Conservation (phyloP, 2,888 invertebrate genomes). For the Gasteruption jaculator region DNA sequence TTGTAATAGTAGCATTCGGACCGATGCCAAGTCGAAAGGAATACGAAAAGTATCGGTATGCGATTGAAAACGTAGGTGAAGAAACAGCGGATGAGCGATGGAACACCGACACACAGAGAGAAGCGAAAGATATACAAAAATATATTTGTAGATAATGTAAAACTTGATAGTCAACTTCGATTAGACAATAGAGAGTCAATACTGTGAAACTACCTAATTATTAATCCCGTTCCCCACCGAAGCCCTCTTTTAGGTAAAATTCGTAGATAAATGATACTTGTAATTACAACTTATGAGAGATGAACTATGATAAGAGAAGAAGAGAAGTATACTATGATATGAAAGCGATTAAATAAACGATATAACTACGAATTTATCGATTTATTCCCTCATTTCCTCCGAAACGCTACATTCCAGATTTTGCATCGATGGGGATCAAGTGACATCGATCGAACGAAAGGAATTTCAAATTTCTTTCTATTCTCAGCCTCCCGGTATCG, state of each 20-base stretch:
- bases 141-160: conserved; percentile 47
- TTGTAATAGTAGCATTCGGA: conserved; percentile 14
- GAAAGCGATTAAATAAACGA: conserved; percentile 37
- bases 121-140: conserved; percentile 32
- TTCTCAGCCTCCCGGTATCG: no score
- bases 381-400: no score
- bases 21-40: no score
- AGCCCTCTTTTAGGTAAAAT: conserved; percentile 38
- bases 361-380: no score
- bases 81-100: no score
- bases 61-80: conserved; percentile 24
- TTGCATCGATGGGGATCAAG: no score
- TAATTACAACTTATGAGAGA: conserved; percentile 44
- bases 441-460: no score
- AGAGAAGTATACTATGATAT: conserved; percentile 36
- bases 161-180: conserved; percentile 45
- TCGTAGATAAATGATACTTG: conserved; percentile 34
- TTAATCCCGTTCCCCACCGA: conserved; percentile 30
- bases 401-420: no score
- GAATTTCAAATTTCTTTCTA: no score
- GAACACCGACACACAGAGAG: no score
- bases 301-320: conserved; percentile 34
- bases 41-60: conserved; percentile 20
- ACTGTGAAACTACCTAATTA: conserved; percentile 47
- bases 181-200: conserved; percentile 49